Evolutionary conservation across 1,140 invertebrate species (phyloP).

Genomic region (Ctenoplectra terminalis): DNA sequence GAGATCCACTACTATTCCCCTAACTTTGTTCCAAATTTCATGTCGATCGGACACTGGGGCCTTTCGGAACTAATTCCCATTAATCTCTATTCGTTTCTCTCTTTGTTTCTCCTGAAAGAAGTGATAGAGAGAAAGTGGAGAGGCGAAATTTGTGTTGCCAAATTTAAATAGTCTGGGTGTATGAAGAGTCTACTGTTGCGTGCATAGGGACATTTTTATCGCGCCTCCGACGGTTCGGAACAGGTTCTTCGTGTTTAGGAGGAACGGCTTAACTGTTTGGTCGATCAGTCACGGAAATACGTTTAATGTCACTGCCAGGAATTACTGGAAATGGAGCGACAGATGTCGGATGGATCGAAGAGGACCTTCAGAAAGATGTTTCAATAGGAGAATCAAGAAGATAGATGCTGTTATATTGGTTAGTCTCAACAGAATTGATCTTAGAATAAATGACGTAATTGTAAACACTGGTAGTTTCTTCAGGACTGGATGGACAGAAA

Average conservation of each 20-base stretch:
- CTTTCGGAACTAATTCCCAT: no score
- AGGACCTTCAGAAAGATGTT: neutral
- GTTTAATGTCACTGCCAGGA: slow-evolving; percentile 33
- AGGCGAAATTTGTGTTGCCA: no score
- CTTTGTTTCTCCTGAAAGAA: no score
- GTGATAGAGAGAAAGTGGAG: no score
- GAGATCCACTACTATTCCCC: no score
- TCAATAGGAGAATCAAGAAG: neutral
- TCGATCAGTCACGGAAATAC: slow-evolving; percentile 15
- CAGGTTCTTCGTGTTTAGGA: slow-evolving; percentile 14
- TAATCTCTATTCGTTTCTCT: no score
- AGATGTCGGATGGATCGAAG: neutral
- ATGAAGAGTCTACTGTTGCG: neutral
- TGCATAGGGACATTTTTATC: slow-evolving; percentile 16
- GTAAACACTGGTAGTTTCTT: no score
- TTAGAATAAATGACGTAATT: neutral
- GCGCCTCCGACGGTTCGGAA: neutral
- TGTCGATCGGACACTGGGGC: no score
- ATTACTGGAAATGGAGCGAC: neutral
- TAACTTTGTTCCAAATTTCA: no score
- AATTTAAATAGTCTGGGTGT: no score
- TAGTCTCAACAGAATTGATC: neutral
- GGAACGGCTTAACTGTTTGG: slow-evolving; percentile 21
- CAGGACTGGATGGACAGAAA: no score
- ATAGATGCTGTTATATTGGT: neutral